Conservation (phyloP, 2,888 invertebrate species). For the Hetaerina titia region DNA sequence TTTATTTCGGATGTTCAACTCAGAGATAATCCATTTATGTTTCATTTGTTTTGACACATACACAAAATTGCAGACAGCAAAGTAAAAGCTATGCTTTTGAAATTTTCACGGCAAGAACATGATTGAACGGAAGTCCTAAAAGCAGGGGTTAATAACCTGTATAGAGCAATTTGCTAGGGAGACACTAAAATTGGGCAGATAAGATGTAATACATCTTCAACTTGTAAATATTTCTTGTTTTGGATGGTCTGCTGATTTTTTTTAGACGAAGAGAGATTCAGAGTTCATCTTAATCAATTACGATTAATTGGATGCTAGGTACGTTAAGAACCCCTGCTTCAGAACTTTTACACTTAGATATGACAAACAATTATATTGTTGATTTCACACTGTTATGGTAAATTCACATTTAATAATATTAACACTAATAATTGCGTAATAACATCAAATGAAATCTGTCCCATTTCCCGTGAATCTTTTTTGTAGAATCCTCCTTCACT, state of each 20-base stretch:
- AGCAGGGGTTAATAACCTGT: neutral
- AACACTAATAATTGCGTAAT: neutral
- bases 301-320: neutral
- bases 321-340: neutral
- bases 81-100: neutral
- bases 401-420: slow-evolving; percentile 28
- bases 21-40: neutral
- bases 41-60: neutral
- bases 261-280: neutral
- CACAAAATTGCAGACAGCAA: neutral
- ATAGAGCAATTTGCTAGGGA: neutral
- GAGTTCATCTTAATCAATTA: neutral
- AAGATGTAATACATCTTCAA: neutral
- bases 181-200: neutral
- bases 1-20: neutral
- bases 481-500: neutral
- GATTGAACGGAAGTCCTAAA: neutral
- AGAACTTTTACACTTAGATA: neutral
- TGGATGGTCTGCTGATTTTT: neutral
- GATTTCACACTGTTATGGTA: neutral
- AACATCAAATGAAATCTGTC: slow-evolving; percentile 10
- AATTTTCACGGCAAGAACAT: neutral
- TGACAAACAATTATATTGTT: slow-evolving; percentile 10
- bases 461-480: neutral
- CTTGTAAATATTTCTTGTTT: neutral